Evolutionary conservation across 2,113 vertebrate genomes (phyloP).

Genomic region (Sebastes fasciatus): DNA sequence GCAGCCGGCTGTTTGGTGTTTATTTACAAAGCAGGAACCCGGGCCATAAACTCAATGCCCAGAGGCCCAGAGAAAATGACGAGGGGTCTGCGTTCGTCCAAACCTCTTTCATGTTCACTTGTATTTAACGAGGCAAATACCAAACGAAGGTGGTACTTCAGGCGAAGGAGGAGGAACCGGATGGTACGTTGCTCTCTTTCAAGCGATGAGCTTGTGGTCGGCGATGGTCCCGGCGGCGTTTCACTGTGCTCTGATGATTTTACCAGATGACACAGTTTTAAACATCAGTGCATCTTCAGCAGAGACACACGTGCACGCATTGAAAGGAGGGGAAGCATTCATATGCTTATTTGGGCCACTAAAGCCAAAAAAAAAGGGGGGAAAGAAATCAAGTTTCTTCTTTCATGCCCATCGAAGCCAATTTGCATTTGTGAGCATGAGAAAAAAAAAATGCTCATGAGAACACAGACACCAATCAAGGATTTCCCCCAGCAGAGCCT

Average conservation of each 20-base stretch:
- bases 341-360: constrained; percentile 32
- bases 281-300: constrained; percentile 56
- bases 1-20: constrained; percentile 54
- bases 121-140: constrained; percentile 52
- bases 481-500: constrained; percentile 39
- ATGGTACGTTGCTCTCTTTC: constrained; percentile 8
- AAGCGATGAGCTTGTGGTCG: constrained; percentile 14
- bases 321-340: constrained; percentile 28
- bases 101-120: constrained; percentile 54
- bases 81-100: constrained; percentile 33
- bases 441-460: not conserved
- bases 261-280: constrained; percentile 64
- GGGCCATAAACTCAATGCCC: constrained; percentile 50
- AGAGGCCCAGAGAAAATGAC: constrained; percentile 47
- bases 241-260: constrained; percentile 38
- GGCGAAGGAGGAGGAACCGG: not conserved
- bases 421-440: constrained; percentile 29
- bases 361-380: constrained; percentile 15
- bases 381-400: constrained; percentile 30
- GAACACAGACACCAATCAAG: constrained; percentile 32
- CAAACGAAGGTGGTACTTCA: constrained; percentile 32
- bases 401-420: constrained; percentile 21
- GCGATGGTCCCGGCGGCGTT: constrained; percentile 19
- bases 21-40: constrained; percentile 67
- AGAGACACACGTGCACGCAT: constrained; percentile 25